Percentiles rank a stretch among this genome's conserved stretches.
phyloP scores from a whole-genome alignment of 2,113 vertebrate genomes.

The Lipophrys pholis region DNA sequence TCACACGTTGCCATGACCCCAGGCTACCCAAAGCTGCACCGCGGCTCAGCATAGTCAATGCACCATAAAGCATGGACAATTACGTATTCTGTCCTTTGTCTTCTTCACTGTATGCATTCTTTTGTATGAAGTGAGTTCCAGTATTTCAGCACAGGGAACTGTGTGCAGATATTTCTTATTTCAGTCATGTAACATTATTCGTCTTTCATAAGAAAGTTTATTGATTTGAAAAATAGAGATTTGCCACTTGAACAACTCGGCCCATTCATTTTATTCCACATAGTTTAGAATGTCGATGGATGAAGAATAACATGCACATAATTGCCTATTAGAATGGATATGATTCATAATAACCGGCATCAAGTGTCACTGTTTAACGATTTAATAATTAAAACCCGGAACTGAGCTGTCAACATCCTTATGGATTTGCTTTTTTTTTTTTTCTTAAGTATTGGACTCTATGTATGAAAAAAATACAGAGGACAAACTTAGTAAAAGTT shows the following conservation, averaged over 20 bases:
- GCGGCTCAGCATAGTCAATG: conserved; percentile 35
- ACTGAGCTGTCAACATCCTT: not conserved
- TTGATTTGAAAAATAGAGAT: conserved; percentile 30
- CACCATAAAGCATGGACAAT: conserved; percentile 39
- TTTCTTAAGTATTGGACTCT: too few relatives aligned
- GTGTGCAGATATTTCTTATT: conserved; percentile 18
- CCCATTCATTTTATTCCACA: conserved; percentile 13
- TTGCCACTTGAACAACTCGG: conserved; percentile 25
- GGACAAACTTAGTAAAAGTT: not conserved
- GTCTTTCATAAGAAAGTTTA: conserved; percentile 8
- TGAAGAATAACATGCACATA: not conserved
- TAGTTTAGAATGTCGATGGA: conserved; percentile 7
- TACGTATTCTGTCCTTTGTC: not conserved
- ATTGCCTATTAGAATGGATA: not conserved
- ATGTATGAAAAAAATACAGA: not conserved
- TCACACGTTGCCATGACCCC: conserved; percentile 27
- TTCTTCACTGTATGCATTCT: conserved; percentile 17
- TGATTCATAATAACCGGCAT: not conserved
- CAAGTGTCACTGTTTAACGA: not conserved
- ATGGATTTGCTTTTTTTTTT: too few relatives aligned
- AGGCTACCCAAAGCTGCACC: conserved; percentile 15
- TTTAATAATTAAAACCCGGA: not conserved
- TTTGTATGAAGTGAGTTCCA: not conserved
- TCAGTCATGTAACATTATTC: conserved; percentile 15
- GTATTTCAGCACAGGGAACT: not conserved